phyloP scores from a whole-genome alignment of 1,140 invertebrate genomes.

The Drosophila kepulauana region DNA sequence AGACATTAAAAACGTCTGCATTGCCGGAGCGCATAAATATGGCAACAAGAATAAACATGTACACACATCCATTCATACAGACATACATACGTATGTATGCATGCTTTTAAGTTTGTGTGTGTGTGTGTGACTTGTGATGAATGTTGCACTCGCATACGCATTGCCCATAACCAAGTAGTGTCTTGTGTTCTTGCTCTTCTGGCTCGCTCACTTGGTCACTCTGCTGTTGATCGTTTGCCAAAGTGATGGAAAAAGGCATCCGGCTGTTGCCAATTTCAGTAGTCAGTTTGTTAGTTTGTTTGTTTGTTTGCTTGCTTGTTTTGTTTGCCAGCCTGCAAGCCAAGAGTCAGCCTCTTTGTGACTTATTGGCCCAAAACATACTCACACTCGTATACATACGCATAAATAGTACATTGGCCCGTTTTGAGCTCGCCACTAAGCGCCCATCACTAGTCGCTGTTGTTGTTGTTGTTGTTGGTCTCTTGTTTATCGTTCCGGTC shows the following conservation, averaged over 20 bases:
- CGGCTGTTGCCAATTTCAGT: conserved; percentile 76
- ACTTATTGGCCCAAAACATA: conserved; percentile 79
- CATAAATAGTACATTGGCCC: conserved; percentile 67
- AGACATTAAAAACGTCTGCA: conserved; percentile 79
- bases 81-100: background rate
- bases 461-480: conserved; percentile 39
- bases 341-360: conserved; percentile 53
- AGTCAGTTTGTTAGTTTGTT: conserved; percentile 44
- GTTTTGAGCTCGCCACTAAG: conserved; percentile 48
- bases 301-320: conserved; percentile 48
- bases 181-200: conserved; percentile 21
- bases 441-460: conserved; percentile 36
- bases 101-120: background rate
- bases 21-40: conserved; percentile 74
- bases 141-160: conserved; percentile 49
- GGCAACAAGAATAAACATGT: conserved; percentile 57
- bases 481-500: conserved; percentile 68
- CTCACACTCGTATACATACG: conserved; percentile 24
- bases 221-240: conserved; percentile 54
- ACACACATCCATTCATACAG: conserved; percentile 2
- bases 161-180: conserved; percentile 41
- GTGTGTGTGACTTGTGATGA: conserved; percentile 29
- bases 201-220: conserved; percentile 4
- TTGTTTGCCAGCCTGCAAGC: conserved; percentile 28
- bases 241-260: conserved; percentile 63